Evolutionary conservation across 2,888 invertebrate species (phyloP), one percentile per base, ranked within the genome.

Genomic region (Mamestra brassicae): DNA sequence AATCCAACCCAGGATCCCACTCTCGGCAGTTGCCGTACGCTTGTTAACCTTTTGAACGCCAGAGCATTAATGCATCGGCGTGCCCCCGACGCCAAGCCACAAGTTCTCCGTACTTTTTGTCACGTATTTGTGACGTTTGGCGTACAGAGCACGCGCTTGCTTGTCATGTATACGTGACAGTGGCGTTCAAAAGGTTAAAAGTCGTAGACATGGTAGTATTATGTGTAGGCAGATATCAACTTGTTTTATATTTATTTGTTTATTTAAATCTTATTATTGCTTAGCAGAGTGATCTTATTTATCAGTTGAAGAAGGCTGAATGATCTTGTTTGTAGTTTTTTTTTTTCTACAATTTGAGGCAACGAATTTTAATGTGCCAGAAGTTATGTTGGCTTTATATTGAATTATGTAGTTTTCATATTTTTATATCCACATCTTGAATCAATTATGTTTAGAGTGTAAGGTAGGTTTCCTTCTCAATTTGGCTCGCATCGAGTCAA

Each of bases 401-500:
- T 57, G 5, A 52, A 57, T 76, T 17, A 15, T 2, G 36, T 67
- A 54, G 58, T 76, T 60, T 74, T 58, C 10, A 11, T 74, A 64
- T 74, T 74, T 74, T 74, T 68, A 76, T 60, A 60, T 3, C 3
- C 8, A 60, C 1, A 34, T 60, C 26, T 36, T n/a, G 11, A 58
- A 54, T 47, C 13, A n/a, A 34, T 71, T 45, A 26, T 45, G 7
- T 54, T 73, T 72, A 54, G 26, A 11, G 47, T 47, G 17, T 68
- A 38, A 61, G 54, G n/a, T 66, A 42, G 42, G 13, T 52, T 75
- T 45, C 36, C 52, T 47, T 8, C 17, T 52, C 11, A 67, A 13
- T 34, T 38, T 76, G 70, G 58, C 79, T 79, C 81, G 79, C 58
- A 79, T 79, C 79, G 81, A 79, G 79, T 63, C 65, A 17, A 57